These are phyloP conservation scores for Euura saliciscinereae DNA, from an alignment of 1,140 invertebrate genomes.

Conservation along the genomic window DNA sequence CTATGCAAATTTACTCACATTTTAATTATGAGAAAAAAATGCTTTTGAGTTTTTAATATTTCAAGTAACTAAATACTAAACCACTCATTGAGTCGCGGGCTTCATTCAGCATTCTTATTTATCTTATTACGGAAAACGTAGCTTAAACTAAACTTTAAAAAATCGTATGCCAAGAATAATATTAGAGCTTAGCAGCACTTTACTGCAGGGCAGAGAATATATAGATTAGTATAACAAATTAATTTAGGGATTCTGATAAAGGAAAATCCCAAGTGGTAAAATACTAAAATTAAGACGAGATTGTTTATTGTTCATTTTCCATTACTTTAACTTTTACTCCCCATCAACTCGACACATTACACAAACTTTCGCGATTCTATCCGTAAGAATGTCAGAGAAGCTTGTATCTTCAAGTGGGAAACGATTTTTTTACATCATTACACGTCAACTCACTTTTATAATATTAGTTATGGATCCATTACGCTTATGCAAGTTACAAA, in stretches of 20 bases:
- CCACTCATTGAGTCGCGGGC: neutral
- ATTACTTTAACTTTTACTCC: no score
- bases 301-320: neutral
- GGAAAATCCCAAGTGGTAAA: neutral
- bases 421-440: neutral
- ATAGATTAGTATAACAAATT: neutral
- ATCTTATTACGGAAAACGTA: neutral
- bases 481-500: no score
- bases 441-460: no score
- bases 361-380: neutral
- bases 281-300: constrained; percentile 3
- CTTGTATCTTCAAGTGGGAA: neutral
- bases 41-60: neutral
- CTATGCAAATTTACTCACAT: neutral
- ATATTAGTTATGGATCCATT: neutral
- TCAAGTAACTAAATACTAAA: neutral
- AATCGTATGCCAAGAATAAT: neutral
- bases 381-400: neutral
- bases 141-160: neutral
- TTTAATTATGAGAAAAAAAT: neutral
- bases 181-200: neutral
- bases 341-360: neutral
- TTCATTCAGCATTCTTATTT: neutral
- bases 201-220: neutral
- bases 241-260: neutral